Conservation (phyloP, 2,888 invertebrate species). For the Drosophila bunnanda region DNA sequence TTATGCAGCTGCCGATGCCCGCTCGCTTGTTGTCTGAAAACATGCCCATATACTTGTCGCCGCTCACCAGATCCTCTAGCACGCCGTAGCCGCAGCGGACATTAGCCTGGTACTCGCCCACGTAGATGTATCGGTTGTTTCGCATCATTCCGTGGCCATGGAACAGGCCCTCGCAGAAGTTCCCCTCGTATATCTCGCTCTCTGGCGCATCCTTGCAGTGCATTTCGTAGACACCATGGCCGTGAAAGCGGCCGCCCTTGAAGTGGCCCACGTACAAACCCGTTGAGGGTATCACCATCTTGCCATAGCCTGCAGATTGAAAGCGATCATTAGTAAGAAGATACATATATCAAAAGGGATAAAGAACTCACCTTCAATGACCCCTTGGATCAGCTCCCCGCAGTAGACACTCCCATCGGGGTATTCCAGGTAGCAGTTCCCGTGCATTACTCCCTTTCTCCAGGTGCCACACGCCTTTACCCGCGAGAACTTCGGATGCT, state of each 20-base stretch:
- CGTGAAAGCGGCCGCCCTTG: constrained; percentile 91
- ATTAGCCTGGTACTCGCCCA: constrained; percentile 94
- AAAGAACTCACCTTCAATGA: constrained; percentile 77
- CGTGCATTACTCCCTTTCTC: constrained; percentile 92
- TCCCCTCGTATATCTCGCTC: constrained; percentile 94
- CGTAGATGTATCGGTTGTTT: constrained; percentile 93
- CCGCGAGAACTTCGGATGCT: constrained; percentile 89
- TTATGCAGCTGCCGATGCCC: constrained; percentile 94
- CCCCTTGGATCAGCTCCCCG: constrained; percentile 90
- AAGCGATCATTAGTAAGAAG: background rate
- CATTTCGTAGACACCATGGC: constrained; percentile 88
- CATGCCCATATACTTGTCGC: constrained; percentile 95
- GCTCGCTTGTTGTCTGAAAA: constrained; percentile 94
- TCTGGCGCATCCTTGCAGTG: constrained; percentile 89
- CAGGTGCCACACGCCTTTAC: constrained; percentile 93
- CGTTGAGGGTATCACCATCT: constrained; percentile 83
- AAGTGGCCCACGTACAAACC: constrained; percentile 90
- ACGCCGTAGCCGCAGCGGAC: constrained; percentile 94
- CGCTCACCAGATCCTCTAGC: constrained; percentile 93
- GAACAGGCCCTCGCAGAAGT: constrained; percentile 92
- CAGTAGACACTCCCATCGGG: constrained; percentile 91
- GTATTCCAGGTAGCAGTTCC: constrained; percentile 93
- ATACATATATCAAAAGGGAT: background rate
- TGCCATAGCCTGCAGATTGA: constrained; percentile 78
- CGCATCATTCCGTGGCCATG: constrained; percentile 94